Conservation (phyloP, 2,888 invertebrate genomes). For the Lasioglossum lativentre region DNA sequence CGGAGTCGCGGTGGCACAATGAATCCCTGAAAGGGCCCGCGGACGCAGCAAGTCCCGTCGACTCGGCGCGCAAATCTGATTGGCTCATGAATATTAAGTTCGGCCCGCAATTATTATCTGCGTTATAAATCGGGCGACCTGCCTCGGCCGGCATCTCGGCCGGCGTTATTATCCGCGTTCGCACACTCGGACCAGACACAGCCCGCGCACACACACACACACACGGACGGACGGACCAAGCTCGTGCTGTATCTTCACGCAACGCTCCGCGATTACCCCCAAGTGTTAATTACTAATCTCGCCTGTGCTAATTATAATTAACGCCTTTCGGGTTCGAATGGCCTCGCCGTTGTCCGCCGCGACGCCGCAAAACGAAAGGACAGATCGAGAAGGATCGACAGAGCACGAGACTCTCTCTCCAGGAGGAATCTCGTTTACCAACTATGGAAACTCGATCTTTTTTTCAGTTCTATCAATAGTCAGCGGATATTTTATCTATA, state of each 20-base stretch:
- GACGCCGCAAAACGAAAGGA: constrained; percentile 70
- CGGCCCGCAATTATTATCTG: constrained; percentile 84
- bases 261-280: constrained; percentile 78
- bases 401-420: constrained; percentile 37
- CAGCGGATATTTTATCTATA: neutral
- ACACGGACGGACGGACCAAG: neutral
- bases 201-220: constrained; percentile 21
- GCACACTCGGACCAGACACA: constrained; percentile 47
- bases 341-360: constrained; percentile 55
- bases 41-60: constrained; percentile 78
- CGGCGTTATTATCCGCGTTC: constrained; percentile 74
- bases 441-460: neutral
- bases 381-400: constrained; percentile 66
- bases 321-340: constrained; percentile 78
- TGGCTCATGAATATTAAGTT: constrained; percentile 85
- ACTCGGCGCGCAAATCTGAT: constrained; percentile 83
- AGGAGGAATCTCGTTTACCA: constrained; percentile 14
- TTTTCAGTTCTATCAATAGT: neutral
- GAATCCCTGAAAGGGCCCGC: constrained; percentile 75
- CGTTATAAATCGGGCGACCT: constrained; percentile 84
- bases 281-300: constrained; percentile 84
- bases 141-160: constrained; percentile 68
- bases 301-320: constrained; percentile 84
- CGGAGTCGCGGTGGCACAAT: constrained; percentile 67
- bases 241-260: constrained; percentile 64